phyloP scores from a whole-genome alignment of 2,888 invertebrate species.

The Drosophila cracens region DNA sequence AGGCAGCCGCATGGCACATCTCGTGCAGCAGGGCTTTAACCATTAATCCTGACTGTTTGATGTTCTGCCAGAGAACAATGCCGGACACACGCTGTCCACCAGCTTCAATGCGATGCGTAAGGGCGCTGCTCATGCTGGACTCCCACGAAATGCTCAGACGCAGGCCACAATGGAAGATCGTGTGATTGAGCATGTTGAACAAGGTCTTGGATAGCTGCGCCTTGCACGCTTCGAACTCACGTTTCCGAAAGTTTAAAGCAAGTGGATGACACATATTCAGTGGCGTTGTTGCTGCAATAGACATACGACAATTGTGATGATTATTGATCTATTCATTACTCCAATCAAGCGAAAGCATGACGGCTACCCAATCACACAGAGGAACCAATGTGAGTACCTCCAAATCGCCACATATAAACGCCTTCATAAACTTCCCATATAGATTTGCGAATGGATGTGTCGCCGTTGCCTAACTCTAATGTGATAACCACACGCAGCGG shows the following conservation, averaged over 20 bases:
- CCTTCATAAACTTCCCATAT: not conserved
- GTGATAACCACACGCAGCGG: conserved; percentile 58
- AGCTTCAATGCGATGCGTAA: conserved; percentile 30
- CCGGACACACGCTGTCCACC: conserved; percentile 35
- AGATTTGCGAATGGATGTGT: conserved; percentile 9
- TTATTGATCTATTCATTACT: conserved; percentile 14
- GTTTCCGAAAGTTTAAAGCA: conserved; percentile 46
- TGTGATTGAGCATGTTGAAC: conserved; percentile 62
- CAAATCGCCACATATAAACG: not conserved
- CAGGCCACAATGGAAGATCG: conserved; percentile 62
- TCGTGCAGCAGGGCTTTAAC: conserved; percentile 59
- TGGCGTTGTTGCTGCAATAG: conserved; percentile 42
- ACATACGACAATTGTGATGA: not conserved
- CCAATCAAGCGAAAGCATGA: conserved; percentile 44
- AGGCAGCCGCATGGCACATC: conserved; percentile 73
- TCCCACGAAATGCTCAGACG: conserved; percentile 42
- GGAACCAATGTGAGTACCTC: conserved; percentile 22
- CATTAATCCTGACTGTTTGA: conserved; percentile 33
- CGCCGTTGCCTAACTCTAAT: not conserved
- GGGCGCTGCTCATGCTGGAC: conserved; percentile 29
- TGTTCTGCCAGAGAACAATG: conserved; percentile 43
- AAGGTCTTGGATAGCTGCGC: conserved; percentile 42
- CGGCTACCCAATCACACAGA: not conserved
- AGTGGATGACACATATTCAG: conserved; percentile 63
- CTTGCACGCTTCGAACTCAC: conserved; percentile 36